A percentile compares a stretch with the other conserved stretches of the same genome.
Conservation (phyloP, 2,113 vertebrate genomes). For the Misgurnus anguillicaudatus region DNA sequence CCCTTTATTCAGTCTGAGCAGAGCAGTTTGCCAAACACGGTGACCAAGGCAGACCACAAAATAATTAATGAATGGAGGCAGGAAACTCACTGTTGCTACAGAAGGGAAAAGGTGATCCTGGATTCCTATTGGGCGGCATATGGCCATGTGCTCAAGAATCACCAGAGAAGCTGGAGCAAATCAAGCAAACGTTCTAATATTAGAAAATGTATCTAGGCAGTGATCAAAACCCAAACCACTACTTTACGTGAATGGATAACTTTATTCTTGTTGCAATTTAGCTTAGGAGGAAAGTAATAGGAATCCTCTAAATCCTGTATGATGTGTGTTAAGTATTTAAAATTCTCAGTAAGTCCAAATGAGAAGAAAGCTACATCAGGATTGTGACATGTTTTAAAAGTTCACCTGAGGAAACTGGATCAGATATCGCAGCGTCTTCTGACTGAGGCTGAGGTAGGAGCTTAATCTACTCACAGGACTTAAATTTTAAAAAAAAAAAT, state of each 20-base stretch:
- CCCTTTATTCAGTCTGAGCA: conserved; percentile 59
- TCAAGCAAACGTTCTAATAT: conserved; percentile 82
- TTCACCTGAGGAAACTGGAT: neutral
- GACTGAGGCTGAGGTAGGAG: conserved; percentile 27
- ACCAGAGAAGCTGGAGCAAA: conserved; percentile 75
- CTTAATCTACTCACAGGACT: neutral
- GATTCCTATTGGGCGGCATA: conserved; percentile 68
- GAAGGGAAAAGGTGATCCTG: conserved; percentile 71
- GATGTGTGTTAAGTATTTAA: neutral
- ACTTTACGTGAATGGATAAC: conserved; percentile 40
- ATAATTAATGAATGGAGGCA: conserved; percentile 75
- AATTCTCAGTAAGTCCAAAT: neutral
- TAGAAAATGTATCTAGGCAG: conserved; percentile 82
- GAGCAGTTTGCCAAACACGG: conserved; percentile 66
- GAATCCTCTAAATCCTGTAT: neutral
- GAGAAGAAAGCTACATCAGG: no score
- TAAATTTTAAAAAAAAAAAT: neutral
- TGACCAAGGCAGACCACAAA: conserved; percentile 69
- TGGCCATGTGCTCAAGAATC: conserved; percentile 75
- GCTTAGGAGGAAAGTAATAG: neutral
- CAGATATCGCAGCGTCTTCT: neutral
- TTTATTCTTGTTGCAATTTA: conserved; percentile 12
- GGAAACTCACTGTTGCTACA: conserved; percentile 80
- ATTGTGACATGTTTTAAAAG: neutral
- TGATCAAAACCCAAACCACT: conserved; percentile 66